These are phyloP conservation scores for Nylanderia fulva DNA, from an alignment of 1,140 invertebrate genomes.

Conservation along the genomic window DNA sequence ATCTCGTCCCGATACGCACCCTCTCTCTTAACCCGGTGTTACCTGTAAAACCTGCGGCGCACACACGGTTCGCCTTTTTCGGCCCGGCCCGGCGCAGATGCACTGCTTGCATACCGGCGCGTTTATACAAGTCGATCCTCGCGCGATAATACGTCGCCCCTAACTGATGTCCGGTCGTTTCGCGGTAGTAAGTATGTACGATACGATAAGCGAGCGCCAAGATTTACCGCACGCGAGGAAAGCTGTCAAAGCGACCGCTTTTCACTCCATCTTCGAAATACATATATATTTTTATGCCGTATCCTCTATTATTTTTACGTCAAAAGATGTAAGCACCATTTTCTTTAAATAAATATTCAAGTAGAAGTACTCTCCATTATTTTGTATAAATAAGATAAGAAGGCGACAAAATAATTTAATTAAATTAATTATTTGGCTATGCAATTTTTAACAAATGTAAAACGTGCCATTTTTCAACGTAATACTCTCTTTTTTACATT, in stretches of 20 bases:
- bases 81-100: conserved; percentile 65
- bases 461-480: background rate
- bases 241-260: background rate
- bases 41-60: conserved; percentile 67
- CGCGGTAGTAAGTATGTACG: background rate
- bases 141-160: conserved; percentile 32
- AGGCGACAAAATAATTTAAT: no score
- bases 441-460: background rate
- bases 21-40: conserved; percentile 72
- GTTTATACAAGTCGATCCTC: conserved; percentile 33
- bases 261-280: background rate
- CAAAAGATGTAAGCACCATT: no score
- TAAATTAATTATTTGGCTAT: background rate
- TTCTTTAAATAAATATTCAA: no score
- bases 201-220: conserved; percentile 32
- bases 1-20: conserved; percentile 69
- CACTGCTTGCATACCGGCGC: conserved; percentile 71
- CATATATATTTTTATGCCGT: no score
- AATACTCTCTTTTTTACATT: background rate
- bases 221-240: conserved; percentile 22
- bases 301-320: no score
- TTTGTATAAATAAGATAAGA: no score
- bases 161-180: conserved; percentile 44
- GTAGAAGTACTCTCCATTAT: background rate
- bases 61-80: conserved; percentile 68